Percentiles rank a stretch among this genome's conserved stretches.
Evolutionary conservation across 2,888 invertebrate genomes (phyloP).

Genomic region (Synanthedon formicaeformis): DNA sequence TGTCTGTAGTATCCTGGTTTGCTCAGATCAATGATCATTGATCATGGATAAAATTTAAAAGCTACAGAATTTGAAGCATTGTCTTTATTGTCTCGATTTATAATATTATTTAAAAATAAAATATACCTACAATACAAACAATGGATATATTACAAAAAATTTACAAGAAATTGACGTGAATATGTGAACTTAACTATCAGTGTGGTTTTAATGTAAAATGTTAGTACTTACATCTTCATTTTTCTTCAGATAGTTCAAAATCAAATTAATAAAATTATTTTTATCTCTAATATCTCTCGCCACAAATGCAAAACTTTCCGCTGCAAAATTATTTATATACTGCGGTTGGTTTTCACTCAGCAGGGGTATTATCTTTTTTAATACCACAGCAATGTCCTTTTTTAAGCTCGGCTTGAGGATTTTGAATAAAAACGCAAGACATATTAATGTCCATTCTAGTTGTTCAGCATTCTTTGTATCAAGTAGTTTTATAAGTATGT

Average conservation of each 20-base stretch:
- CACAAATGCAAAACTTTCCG: conserved; percentile 96
- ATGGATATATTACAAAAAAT: too few relatives aligned
- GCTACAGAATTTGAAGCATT: too few relatives aligned
- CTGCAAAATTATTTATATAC: conserved; percentile 93
- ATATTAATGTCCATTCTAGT: conserved; percentile 87
- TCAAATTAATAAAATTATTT: conserved; percentile 76
- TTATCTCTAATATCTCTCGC: conserved; percentile 89
- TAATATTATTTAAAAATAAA: too few relatives aligned
- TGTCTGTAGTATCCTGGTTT: too few relatives aligned
- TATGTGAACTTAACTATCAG: too few relatives aligned
- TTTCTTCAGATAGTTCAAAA: conserved; percentile 75
- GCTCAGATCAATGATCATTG: too few relatives aligned
- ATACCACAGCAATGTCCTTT: conserved; percentile 80
- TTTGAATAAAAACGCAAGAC: conserved; percentile 92
- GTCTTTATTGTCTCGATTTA: too few relatives aligned
- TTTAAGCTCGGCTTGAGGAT: conserved; percentile 86
- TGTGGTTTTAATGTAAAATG: background rate
- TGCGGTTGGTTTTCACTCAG: conserved; percentile 81
- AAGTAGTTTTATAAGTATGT: conserved; percentile 77
- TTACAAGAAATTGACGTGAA: too few relatives aligned
- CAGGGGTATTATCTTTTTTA: conserved; percentile 79
- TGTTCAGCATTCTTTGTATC: conserved; percentile 85
- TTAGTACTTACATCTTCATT: conserved; percentile 74
- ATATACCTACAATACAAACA: too few relatives aligned
- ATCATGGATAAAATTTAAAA: too few relatives aligned